Evolutionary conservation across 1,140 invertebrate genomes (phyloP), one percentile per base, ranked within the genome.

Genomic region (Bombus terrestris): DNA sequence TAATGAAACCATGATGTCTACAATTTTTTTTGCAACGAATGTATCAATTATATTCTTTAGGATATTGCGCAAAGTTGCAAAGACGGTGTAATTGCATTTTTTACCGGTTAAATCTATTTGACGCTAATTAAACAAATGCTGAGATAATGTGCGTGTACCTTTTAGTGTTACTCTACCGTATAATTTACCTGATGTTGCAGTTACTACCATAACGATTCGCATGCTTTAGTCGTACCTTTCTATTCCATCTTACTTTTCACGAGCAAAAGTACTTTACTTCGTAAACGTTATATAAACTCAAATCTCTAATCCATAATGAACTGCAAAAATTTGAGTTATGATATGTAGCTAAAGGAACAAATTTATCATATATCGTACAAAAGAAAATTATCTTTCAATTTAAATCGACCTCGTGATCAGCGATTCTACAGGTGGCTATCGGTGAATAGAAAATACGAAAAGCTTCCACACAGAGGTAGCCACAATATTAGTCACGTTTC

Each of bases 401-500:
- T 32, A 47, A 43, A 59, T 62, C 3, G 37, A 37, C 0, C 57
- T 28, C 9, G 43, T 32, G 72, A 62, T 66, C 76, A 39, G 32
- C 59, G 12, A 59, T 59, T 59, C 62, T 13, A 41, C 75, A 59
- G 66, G 69, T 77, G 86, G 41, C 22, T 66, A 35, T 69, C 64
- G 88, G 66, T 68, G 81, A 89, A 79, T 89, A 66, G 84, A 89
- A 86, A 86, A 83, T 77, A 75, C 75, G 64, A 64, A 81, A 77
- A 86, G 79, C 37, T 68, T 77, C 73, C 76, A 77, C 81, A 76
- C 68, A 85, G 68, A 88, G 86, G 81, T 62, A 80, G 68, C 28
- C 68, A 69, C 62, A 81, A 89, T 91, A 91, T 92, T 92, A 93
- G 92, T 92, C 90, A 92, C 89, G 89, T 91, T 89, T 87, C 83